A percentile compares a stretch with the other conserved stretches of the same genome.
Evolutionary conservation across 2,797 vertebrate species (phyloP).

Genomic region (Esox lucius): DNA sequence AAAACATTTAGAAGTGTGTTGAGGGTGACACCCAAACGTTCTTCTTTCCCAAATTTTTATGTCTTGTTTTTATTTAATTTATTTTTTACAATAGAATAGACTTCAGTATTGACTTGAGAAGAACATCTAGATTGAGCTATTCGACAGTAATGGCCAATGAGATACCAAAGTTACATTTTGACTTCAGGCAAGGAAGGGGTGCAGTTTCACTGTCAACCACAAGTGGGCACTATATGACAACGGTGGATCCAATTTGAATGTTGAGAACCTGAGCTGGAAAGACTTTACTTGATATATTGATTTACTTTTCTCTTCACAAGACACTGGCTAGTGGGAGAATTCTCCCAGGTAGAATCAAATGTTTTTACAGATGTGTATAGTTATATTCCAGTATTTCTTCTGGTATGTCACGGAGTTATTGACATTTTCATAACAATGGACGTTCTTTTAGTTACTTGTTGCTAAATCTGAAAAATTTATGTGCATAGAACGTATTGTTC

Average conservation of each 20-base stretch:
- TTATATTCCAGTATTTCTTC: neutral
- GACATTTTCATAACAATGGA: neutral
- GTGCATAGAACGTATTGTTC: conserved; percentile 24
- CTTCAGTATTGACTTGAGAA: neutral
- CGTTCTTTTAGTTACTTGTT: conserved; percentile 18
- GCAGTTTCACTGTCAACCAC: conserved; percentile 49
- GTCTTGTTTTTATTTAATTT: no score
- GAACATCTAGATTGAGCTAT: conserved; percentile 39
- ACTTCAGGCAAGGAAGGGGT: conserved; percentile 1
- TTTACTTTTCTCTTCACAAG: neutral
- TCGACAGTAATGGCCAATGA: conserved; percentile 27
- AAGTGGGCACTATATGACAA: conserved; percentile 70
- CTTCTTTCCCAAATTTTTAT: conserved; percentile 15
- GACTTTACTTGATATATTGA: neutral
- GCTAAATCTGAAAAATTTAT: neutral
- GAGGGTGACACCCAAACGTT: conserved; percentile 29
- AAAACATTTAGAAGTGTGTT: conserved; percentile 52
- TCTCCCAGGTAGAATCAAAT: neutral
- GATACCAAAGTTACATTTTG: neutral
- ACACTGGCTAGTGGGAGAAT: neutral
- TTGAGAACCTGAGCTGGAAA: neutral
- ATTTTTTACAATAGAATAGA: no score
- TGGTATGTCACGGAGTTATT: neutral
- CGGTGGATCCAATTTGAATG: conserved; percentile 10
- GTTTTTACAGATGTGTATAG: conserved; percentile 2